A percentile compares a stretch with the other conserved stretches of the same genome.
phyloP scores from a whole-genome alignment of 2,888 invertebrate genomes.

The Mantis religiosa region DNA sequence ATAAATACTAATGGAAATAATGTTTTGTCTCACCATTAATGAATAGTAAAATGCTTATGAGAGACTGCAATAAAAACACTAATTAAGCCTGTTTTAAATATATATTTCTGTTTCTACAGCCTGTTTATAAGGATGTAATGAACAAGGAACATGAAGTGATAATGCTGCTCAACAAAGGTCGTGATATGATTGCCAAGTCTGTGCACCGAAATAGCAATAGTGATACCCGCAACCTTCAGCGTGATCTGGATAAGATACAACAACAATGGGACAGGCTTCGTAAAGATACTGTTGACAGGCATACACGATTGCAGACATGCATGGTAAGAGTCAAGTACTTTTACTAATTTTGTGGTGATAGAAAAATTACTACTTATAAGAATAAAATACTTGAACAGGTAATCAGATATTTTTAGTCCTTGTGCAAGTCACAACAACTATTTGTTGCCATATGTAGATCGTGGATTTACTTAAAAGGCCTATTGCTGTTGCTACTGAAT shows the following conservation, averaged over 20 bases:
- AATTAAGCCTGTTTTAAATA: not conserved
- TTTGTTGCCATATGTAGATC: too few species aligned
- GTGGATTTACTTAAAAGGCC: too few species aligned
- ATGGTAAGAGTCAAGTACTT: conserved; percentile 45
- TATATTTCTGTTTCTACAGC: conserved; percentile 43
- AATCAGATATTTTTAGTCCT: too few species aligned
- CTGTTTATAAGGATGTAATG: conserved; percentile 82
- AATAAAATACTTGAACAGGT: too few species aligned
- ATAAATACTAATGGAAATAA: too few species aligned
- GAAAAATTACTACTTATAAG: too few species aligned
- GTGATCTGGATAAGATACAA: conserved; percentile 84
- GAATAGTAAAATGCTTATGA: not conserved
- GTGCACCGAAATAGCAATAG: conserved; percentile 42
- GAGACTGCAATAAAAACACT: not conserved
- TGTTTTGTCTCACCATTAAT: not conserved
- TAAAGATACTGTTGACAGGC: conserved; percentile 80
- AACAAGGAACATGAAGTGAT: conserved; percentile 89
- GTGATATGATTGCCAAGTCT: conserved; percentile 57
- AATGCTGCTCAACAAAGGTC: conserved; percentile 87
- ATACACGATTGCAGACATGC: conserved; percentile 82
- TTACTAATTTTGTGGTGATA: not conserved
- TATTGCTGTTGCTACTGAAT: too few species aligned
- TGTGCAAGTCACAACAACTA: too few species aligned
- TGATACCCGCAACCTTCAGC: conserved; percentile 61
- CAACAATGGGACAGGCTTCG: conserved; percentile 89